Conservation (phyloP, 1,140 invertebrate species). For the Augochlora pura region DNA sequence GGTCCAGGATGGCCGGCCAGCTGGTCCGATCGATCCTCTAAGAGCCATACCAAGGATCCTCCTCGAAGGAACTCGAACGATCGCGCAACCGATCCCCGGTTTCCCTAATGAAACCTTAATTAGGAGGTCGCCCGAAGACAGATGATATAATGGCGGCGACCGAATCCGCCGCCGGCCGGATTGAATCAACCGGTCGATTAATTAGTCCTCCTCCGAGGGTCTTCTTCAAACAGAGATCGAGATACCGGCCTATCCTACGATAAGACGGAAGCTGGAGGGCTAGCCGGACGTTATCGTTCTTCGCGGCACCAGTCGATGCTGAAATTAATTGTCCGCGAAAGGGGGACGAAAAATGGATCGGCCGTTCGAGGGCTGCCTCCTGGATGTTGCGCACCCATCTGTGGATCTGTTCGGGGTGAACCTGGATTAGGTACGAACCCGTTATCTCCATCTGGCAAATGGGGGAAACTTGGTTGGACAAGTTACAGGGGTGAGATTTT, state of each 20-base stretch:
- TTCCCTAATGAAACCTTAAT: slow-evolving; percentile 20
- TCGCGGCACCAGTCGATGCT: neutral
- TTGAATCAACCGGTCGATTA: slow-evolving; percentile 28
- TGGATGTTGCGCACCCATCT: too few species aligned
- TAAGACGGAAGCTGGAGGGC: neutral
- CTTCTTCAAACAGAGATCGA: neutral
- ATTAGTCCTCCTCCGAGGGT: neutral
- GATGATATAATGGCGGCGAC: neutral
- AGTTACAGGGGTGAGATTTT: too few species aligned
- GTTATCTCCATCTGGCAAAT: too few species aligned
- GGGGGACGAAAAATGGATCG: neutral
- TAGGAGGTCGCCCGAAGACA: neutral
- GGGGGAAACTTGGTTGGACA: too few species aligned
- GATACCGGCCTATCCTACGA: neutral
- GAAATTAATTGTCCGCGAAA: neutral
- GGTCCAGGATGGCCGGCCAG: neutral
- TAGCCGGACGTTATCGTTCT: too few species aligned
- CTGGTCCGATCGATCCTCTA: too few species aligned
- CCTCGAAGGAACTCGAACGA: neutral
- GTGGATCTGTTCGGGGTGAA: too few species aligned
- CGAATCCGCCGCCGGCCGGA: neutral
- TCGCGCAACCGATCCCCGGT: neutral
- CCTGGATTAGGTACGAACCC: too few species aligned
- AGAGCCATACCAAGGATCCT: neutral
- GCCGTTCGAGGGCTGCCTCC: neutral